Base-by-base conservation (phyloP, 2,797 vertebrate genomes). In the Sphaeramia orbicularis region DNA sequence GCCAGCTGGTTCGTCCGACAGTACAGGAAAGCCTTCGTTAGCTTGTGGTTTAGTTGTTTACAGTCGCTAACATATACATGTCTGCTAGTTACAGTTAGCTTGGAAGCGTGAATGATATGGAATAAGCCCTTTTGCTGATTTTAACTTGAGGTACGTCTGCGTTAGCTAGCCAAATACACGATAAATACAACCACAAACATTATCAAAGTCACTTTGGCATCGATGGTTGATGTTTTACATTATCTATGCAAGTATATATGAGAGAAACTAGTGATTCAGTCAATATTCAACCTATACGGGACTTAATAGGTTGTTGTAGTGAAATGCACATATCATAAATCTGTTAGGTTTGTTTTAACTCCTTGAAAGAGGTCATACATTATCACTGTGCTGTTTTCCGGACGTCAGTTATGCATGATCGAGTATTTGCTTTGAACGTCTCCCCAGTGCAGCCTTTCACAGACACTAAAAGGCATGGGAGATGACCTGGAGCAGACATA, bases 401-500 rank as follows among this genome's bases (percentile, higher is more conserved):
- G 8, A 13, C 10, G 0, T 13, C 12, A 15, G 30, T 27, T 43
- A 7, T 58, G 47, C 38, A 0, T 7, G 30, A 48, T 54, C 1
- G 51, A 50, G 14, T 32, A 18, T 18, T 30, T 24, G 7, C 14
- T 72, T 58, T 68, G 35, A 41, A 24, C 12, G 2, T 18, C 59
- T 49, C 27, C 50, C 21, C 4, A 45, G 4, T 54, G 11, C 49
- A 35, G 19, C 35, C 50, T 41, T 45, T 43, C 37, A 11, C 42
- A 64, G 74, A 71, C 50, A 61, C 55, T 21, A 16, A 47, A 15
- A 47, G n/a, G 50, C 52, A 73, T 38, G 74, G 62, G 37, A 67
- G 83, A 74, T 83, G 80, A 82, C 58, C 71, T 63, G 71, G 15
- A 61, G 71, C 72, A 86, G 66, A 78, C 80, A 56, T 76, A 76